Evolutionary conservation across 1,140 invertebrate genomes (phyloP), one percentile per base, ranked within the genome.

Genomic region (Pachypeltis micranthus): DNA sequence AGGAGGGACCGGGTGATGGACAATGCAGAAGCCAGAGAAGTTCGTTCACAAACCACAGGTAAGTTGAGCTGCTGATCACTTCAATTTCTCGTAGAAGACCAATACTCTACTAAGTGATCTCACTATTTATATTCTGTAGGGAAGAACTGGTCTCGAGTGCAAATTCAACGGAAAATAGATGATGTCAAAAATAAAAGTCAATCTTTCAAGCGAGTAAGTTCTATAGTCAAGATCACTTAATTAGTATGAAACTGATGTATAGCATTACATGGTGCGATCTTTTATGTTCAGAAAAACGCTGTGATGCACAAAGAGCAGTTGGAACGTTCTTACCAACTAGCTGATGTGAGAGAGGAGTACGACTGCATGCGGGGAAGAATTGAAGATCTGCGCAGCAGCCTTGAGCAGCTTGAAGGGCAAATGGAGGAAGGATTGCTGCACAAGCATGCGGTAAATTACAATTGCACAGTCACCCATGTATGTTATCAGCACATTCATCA

Each of bases 1-100:
- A 79, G 85, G 65, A 77, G 88, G 44, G 87, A 88, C 51, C 75
- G 79, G 57, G 85, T 87, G 56, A 75, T 84, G 55, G 77, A 81
- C 25, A 72, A 73, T 62, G 79, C 83, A 1, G 75, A 79, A 31
- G 77, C 79, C 1, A 78, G 78, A 58, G 77, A 84, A 60, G 81
- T 81, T 55, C 74, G 73, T 28, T 61, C 54, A 39, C 34, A 44
- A 26, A 55, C 29, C 2, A 28, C 26, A 10, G 57, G 57, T 67
- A 66, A 44, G 23, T n/a, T n/a, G n/a, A n/a, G n/a, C n/a, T n/a
- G n/a, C n/a, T n/a, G n/a, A n/a, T n/a, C n/a, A n/a, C n/a, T n/a
- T n/a, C n/a, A n/a, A 63, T 75, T 75, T 71, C 70, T 73, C 1
- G 74, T 73, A 65, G 68, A 63, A 57, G 65, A n/a, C n/a, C n/a